Evolutionary conservation across 1,140 invertebrate species (phyloP), one percentile per base, ranked within the genome.

Genomic region (Drosophila seguyi): DNA sequence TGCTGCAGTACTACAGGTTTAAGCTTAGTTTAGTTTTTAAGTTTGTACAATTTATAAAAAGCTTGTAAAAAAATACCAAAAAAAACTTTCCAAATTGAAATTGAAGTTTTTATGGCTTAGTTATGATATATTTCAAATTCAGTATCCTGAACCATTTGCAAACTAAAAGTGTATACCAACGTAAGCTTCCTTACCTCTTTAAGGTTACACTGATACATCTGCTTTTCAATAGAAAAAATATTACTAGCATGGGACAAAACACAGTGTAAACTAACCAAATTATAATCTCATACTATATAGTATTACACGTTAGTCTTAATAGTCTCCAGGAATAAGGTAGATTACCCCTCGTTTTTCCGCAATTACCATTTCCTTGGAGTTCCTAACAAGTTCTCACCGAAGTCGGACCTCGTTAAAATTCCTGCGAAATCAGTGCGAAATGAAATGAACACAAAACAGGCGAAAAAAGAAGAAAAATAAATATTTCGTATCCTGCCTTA

Each of bases 351-450:
- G 1, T 20, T 22, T 36, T 52, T 38, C 2, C 10, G 31, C 31
- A 47, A 47, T 22, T 22, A 69, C 27, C 42, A 45, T 57, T 58
- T 58, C 6, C n/a, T 55, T 18, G 18, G 34, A 14, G n/a, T 25
- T 22, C 27, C 34, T 41, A 31, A 58, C 44, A 47, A 42, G 41
- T 20, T 41, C 39, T 25, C 36, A 41, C 22, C 20, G 39, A 79
- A 60, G 50, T 67, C 61, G 62, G 58, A 44, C 16, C 85, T 90
- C 72, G 85, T 90, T 90, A 90, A 90, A 78, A 90, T 90, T 81
- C 85, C 81, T 67, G 63, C 67, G 57, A 75, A 90, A 81, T 86
- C 83, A 87, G 66, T 67, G 74, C 71, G 56, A 61, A 77, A 79
- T 56, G 52, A 71, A 81, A 61, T 13, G 58, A 48, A 45, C 36